Evolutionary conservation across 1,140 invertebrate species (phyloP), one percentile per base, ranked within the genome.

Genomic region (Chlorops oryzae): DNA sequence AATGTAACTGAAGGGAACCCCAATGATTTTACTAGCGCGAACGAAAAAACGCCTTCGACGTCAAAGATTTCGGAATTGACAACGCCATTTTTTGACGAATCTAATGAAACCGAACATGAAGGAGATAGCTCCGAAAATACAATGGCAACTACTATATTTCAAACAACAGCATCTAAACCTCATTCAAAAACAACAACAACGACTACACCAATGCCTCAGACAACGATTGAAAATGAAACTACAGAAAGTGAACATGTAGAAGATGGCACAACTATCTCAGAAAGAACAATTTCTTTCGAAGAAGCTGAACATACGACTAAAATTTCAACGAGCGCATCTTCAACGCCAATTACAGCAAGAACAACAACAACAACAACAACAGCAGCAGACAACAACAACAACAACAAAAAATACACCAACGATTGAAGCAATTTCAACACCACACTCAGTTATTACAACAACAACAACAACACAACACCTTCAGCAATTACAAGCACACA

Each of bases 401-500:
- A 18, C 5, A 25, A 3, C 25, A 44, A 44, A n/a, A 5, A 44
- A 15, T 25, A 17, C 4, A 24, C 5, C 24, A 24, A 24, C 42
- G 6, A 5, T n/a, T 3, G 17, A 15, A 44, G 4, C 42, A 23
- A 51, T 24, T 22, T 20, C 22, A 24, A n/a, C 17, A 40, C 28
- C 27, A 50, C 24, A 18, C 18, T 22, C 40, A 43, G 39, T 17
- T 20, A 28, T 25, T 0, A 12, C 40, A 42, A 22, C n/a, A 42
- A 42, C 4, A 22, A 18, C 40, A 15, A 34, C 53, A 38, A 42
- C 47, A 51, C 23, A 52, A 43, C 41, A 43, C 21, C 7, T 65
- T 34, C 58, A 62, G 9, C 60, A 51, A 24, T 59, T 63, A 7
- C 58, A 62, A 34, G 50, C 34, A 6, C 46, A 39, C 24, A 61